phyloP scores from a whole-genome alignment of 2,797 vertebrate genomes.

The Myotis vivesi region DNA sequence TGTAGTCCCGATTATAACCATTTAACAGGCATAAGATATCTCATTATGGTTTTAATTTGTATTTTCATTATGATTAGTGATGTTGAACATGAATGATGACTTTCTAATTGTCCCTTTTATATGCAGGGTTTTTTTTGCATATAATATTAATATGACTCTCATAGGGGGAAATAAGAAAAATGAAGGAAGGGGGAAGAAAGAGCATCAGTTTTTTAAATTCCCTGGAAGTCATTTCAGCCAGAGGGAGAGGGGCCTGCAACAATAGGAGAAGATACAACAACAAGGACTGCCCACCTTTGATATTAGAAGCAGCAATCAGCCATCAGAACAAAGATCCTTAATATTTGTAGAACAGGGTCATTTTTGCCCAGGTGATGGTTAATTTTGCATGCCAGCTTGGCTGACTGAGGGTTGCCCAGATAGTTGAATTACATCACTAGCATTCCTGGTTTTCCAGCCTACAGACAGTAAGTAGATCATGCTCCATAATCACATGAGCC shows the following conservation, averaged over 20 bases:
- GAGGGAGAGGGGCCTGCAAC: not conserved
- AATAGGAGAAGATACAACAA: not conserved
- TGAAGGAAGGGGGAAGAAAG: not conserved
- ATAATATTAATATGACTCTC: not conserved
- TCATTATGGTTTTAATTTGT: not conserved
- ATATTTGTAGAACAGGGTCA: not conserved
- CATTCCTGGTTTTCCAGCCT: not conserved
- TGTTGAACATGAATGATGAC: not conserved
- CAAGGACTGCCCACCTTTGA: not conserved
- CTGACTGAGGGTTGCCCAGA: not conserved
- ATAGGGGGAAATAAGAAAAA: not conserved
- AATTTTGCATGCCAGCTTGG: not conserved
- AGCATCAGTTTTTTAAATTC: not conserved
- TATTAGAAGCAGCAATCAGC: not conserved
- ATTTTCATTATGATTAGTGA: not conserved
- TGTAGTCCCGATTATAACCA: not conserved
- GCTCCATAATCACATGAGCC: not conserved
- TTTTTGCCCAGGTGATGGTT: not conserved
- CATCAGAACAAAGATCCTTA: not conserved
- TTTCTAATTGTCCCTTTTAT: not conserved
- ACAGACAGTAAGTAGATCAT: not conserved
- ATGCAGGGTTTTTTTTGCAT: not conserved
- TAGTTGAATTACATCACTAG: not conserved
- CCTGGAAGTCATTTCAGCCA: not conserved
- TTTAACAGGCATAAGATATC: not conserved